These are phyloP conservation scores for Triplophysa rosa DNA, from an alignment of 2,113 vertebrate species.

Conservation along the genomic window DNA sequence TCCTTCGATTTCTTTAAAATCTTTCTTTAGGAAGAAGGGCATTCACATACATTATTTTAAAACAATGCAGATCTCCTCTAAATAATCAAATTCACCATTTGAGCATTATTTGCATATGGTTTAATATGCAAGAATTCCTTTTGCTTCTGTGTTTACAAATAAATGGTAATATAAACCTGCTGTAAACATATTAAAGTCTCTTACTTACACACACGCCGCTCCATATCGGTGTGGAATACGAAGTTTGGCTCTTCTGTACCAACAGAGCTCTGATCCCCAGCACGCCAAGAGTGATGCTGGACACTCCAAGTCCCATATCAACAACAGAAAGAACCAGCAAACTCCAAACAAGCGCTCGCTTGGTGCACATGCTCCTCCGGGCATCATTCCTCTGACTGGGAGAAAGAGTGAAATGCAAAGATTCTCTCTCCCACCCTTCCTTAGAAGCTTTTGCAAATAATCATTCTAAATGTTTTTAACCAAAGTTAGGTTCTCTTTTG, in stretches of 20 bases:
- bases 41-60: too few species aligned
- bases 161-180: background rate
- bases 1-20: too few species aligned
- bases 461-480: background rate
- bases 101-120: background rate
- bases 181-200: background rate
- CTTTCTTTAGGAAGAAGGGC: too few species aligned
- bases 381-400: slow-evolving; percentile 76
- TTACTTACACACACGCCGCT: slow-evolving; percentile 89
- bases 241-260: slow-evolving; percentile 79
- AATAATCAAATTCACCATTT: too few species aligned
- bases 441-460: background rate
- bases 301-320: slow-evolving; percentile 86
- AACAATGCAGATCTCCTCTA: too few species aligned
- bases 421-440: slow-evolving; percentile 16
- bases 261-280: slow-evolving; percentile 81
- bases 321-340: slow-evolving; percentile 84
- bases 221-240: slow-evolving; percentile 88
- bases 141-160: background rate
- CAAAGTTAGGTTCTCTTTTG: background rate
- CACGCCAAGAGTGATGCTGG: slow-evolving; percentile 84
- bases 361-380: slow-evolving; percentile 85
- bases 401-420: slow-evolving; percentile 3
- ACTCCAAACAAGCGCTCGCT: slow-evolving; percentile 84
- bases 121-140: too few species aligned